Conservation (phyloP, 2,113 vertebrate species). For the Brevimyrus niger region DNA sequence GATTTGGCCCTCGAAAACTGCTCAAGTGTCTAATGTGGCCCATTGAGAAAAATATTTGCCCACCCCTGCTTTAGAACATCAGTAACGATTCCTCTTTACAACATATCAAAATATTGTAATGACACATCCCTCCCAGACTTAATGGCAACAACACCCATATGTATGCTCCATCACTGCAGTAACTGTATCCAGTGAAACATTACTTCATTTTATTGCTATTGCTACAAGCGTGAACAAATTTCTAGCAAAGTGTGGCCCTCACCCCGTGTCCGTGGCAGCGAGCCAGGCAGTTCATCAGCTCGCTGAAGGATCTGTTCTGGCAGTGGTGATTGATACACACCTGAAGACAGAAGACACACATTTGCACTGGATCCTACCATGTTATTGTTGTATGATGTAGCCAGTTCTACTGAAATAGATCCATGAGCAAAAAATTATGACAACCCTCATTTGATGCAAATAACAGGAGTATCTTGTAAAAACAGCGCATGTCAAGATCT, state of each 20-base stretch:
- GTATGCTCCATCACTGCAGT: background rate
- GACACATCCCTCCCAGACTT: no score
- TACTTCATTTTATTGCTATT: background rate
- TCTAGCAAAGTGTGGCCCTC: background rate
- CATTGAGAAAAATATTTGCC: no score
- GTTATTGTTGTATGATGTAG: background rate
- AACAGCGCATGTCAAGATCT: background rate
- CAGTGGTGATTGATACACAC: constrained; percentile 81
- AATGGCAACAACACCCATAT: no score
- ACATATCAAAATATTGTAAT: no score
- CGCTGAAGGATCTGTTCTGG: constrained; percentile 72
- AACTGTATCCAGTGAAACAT: background rate
- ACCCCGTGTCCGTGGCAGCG: constrained; percentile 67
- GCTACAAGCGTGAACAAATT: background rate
- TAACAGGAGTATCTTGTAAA: background rate
- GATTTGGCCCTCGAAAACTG: no score
- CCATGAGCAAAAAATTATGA: background rate
- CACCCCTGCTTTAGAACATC: no score
- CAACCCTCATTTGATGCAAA: background rate
- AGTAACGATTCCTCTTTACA: background rate
- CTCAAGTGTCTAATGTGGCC: no score
- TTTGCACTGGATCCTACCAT: background rate
- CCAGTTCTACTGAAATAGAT: background rate
- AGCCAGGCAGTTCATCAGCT: constrained; percentile 71
- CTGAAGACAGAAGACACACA: constrained; percentile 47